Base-by-base conservation (phyloP, 2,797 vertebrate species). In the Martes flavigula region DNA sequence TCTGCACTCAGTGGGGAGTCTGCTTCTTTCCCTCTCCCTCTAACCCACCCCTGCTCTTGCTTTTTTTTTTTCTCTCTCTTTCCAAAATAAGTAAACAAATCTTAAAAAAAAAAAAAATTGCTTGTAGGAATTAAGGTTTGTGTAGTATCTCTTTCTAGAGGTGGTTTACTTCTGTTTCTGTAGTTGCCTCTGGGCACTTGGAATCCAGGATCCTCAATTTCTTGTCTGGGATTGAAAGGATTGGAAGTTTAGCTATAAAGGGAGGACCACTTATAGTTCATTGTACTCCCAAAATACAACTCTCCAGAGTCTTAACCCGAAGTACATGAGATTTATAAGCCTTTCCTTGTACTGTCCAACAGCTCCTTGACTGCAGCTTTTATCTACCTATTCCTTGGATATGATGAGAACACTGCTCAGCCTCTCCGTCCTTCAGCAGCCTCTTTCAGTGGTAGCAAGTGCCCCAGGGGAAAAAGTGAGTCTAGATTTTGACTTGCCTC, bases 91-190 rank as follows among this genome's bases (percentile, higher is more conserved):
- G 64, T n/a, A 66, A 68, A 68, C 35, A 68, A 35, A 68, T 68
- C 18, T 66, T n/a, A 1, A 64, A 64, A 64, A 62, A 62, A 60
- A 60, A 86, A 62, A 64, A 62, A 60, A 75, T 30, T 66, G 18
- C 46, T 75, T 84, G 38, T 84, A 75, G 54, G 73, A 91, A 78
- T 43, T 70, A 46, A 84, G n/a, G 43, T 27, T 46, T 48, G 43
- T 86, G 32, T 68, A 58, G 18, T 38, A 30, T 78, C n/a, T 87
- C 96, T 94, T 87, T 93, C 82, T 90, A 78, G 58, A 87, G 21
- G 64, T 90, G 60, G 38, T 82, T 86, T 82, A 27, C 25, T 66
- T 87, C 93, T 91, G 18, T 7, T 94, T 83, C 54, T 30, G 9
- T 18, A 48, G 4, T 70, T 86, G 21, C 20, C 73, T 86, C 56